Evolutionary conservation across 2,113 vertebrate species (phyloP).

Genomic region (Telmatochromis sp.): DNA sequence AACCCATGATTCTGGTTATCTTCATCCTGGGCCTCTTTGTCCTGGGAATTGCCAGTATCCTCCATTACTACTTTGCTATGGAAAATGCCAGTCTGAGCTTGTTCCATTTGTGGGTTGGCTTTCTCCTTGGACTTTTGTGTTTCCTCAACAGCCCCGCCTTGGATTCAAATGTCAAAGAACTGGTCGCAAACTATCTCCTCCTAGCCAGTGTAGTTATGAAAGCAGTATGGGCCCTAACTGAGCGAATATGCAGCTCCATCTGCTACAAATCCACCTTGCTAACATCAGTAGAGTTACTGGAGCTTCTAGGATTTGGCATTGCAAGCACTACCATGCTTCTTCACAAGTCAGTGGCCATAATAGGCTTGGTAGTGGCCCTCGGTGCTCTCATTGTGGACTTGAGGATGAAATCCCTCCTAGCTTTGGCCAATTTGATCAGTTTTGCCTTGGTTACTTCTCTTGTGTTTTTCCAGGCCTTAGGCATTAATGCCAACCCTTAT

Average conservation of each 20-base stretch:
- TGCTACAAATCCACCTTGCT: constrained; percentile 80
- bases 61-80: constrained; percentile 98
- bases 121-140: constrained; percentile 92
- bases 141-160: constrained; percentile 85
- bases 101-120: constrained; percentile 94
- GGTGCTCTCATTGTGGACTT: constrained; percentile 87
- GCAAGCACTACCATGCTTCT: constrained; percentile 89
- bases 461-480: constrained; percentile 85
- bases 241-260: constrained; percentile 81
- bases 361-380: constrained; percentile 82
- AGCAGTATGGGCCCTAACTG: constrained; percentile 80
- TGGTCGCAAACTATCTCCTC: constrained; percentile 88
- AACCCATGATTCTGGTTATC: constrained; percentile 89
- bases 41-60: constrained; percentile 91
- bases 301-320: constrained; percentile 90
- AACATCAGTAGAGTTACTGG: constrained; percentile 83
- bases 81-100: constrained; percentile 90
- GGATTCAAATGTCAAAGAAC: constrained; percentile 83
- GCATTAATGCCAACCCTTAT: constrained; percentile 81
- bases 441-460: constrained; percentile 79
- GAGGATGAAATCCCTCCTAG: constrained; percentile 92
- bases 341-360: constrained; percentile 81
- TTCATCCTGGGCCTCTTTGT: constrained; percentile 96
- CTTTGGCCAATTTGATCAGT: constrained; percentile 83
- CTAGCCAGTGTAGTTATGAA: constrained; percentile 81